A percentile compares a stretch with the other conserved stretches of the same genome.
Evolutionary conservation across 2,888 invertebrate genomes (phyloP).

Genomic region (Volucella zonaria): DNA sequence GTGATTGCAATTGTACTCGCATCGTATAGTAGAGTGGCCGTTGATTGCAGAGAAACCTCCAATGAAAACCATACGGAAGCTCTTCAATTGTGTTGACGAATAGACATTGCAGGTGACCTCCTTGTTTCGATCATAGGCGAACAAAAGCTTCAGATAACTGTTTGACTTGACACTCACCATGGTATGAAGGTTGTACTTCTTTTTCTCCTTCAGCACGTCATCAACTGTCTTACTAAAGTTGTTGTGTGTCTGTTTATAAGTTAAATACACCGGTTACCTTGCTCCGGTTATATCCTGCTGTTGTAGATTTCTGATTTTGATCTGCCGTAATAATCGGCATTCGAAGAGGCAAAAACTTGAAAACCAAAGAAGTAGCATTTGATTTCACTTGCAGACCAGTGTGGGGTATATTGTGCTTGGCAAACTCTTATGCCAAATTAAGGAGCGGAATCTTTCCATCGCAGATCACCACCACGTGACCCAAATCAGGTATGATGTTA

Average conservation of each 20-base stretch:
- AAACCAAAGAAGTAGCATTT: slow-evolving; percentile 92
- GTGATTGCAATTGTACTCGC: slow-evolving; percentile 93
- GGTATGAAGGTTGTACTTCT: slow-evolving; percentile 86
- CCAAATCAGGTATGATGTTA: slow-evolving; percentile 96
- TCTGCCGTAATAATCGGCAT: slow-evolving; percentile 77
- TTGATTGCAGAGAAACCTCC: slow-evolving; percentile 92
- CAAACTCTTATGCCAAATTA: slow-evolving; percentile 92
- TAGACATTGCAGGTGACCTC: slow-evolving; percentile 92
- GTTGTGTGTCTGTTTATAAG: slow-evolving; percentile 94
- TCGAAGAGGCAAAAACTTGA: slow-evolving; percentile 91
- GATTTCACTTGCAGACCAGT: slow-evolving; percentile 96
- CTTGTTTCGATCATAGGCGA: slow-evolving; percentile 94
- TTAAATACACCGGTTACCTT: slow-evolving; percentile 94
- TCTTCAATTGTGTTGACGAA: slow-evolving; percentile 90
- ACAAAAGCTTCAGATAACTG: slow-evolving; percentile 93
- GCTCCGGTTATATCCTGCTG: slow-evolving; percentile 86
- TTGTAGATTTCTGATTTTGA: slow-evolving; percentile 61
- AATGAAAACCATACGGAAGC: slow-evolving; percentile 89
- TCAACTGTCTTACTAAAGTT: slow-evolving; percentile 93
- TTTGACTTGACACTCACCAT: slow-evolving; percentile 94
- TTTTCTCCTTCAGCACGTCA: slow-evolving; percentile 92
- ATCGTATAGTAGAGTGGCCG: slow-evolving; percentile 95
- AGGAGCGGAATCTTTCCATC: slow-evolving; percentile 97
- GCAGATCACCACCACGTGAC: slow-evolving; percentile 98
- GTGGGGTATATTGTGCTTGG: slow-evolving; percentile 92